Percentiles rank a stretch among this genome's conserved stretches.
Evolutionary conservation across 2,797 vertebrate species (phyloP).

Genomic region (Syndactyla subalaris): DNA sequence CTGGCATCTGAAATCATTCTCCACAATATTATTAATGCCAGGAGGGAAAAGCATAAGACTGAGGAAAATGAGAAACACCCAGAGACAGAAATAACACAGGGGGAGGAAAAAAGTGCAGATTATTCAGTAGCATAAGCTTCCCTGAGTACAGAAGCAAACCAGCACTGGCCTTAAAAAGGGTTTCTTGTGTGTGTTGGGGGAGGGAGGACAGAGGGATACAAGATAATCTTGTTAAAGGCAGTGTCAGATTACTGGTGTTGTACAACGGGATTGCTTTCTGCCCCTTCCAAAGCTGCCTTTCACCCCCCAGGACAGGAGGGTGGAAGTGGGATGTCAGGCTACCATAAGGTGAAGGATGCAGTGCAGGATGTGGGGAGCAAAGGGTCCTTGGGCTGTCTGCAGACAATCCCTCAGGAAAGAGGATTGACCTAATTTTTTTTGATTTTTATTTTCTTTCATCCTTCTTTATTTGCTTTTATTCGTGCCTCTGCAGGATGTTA

Average conservation of each 20-base stretch:
- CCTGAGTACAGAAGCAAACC: not conserved
- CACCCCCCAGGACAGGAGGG: not conserved
- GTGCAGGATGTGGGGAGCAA: not conserved
- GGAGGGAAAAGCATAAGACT: not conserved
- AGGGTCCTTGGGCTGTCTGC: conserved; percentile 2
- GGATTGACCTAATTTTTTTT: conserved; percentile 64
- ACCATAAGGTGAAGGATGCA: not conserved
- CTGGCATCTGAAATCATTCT: conserved; percentile 22
- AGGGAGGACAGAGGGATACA: conserved; percentile 12
- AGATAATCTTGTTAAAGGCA: conserved; percentile 46
- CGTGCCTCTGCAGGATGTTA: conserved; percentile 38
- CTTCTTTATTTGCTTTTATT: conserved; percentile 50
- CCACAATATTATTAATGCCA: not conserved
- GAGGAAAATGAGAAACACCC: conserved; percentile 4
- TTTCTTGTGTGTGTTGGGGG: not conserved
- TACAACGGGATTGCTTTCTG: not conserved
- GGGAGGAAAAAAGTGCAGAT: not conserved
- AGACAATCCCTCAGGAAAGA: conserved; percentile 25
- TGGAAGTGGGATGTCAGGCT: not conserved
- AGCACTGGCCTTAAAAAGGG: conserved; percentile 26
- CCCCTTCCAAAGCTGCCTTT: not conserved
- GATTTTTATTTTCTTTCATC: conserved; percentile 59
- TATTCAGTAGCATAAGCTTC: not conserved
- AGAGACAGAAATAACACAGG: conserved; percentile 1
- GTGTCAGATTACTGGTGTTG: conserved; percentile 9